Base-by-base conservation (phyloP, 30 jellyfish, hydroid and myxozoan genomes). In the Chrysaora quinquecirrha region DNA sequence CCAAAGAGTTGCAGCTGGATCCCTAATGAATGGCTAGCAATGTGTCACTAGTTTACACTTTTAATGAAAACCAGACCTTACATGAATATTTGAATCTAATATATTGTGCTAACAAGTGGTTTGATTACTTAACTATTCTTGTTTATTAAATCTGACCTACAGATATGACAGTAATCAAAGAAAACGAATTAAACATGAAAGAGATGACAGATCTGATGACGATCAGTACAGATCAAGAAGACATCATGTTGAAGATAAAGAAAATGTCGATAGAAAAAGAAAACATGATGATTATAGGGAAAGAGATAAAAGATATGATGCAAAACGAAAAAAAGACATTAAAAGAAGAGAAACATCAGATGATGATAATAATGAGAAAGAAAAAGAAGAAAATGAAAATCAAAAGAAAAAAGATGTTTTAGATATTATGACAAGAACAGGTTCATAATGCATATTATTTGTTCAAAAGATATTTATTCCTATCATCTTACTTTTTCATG, bases 381-480 rank as follows among this genome's bases (percentile, higher is more conserved):
- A 73, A 30, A 65, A 38, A 35, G 52, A 74, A 30, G 86, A 84
- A 48, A 78, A 24, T 27, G 49, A 34, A 34, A 31, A 56, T 22
- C 86, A 72, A 61, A 71, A 81, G 73, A 81, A 82, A 63, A 93
- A 86, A 60, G 73, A 96, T 69, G 58, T 76, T 33, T 71, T 71
- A 70, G 98, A 93, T 76, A 81, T 87, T 20, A 85, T 93, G 50
- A 93, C 98, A 62, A 74, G 91, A 63, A 84, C 98, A 56, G 98
- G 98, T 93, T 29, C 19, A 11, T 19, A 3, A 58, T 58, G n/a
- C n/a, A n/a, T n/a, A n/a, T n/a, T n/a, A n/a, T n/a, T n/a, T n/a
- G n/a, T n/a, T n/a, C n/a, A n/a, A n/a, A n/a, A n/a, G n/a, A n/a
- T n/a, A n/a, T n/a, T n/a, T n/a, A n/a, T n/a, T n/a, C n/a, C 33